Evolutionary conservation across 2,113 vertebrate genomes (phyloP), one percentile per base, ranked within the genome.

Genomic region (Coturnix japonica): DNA sequence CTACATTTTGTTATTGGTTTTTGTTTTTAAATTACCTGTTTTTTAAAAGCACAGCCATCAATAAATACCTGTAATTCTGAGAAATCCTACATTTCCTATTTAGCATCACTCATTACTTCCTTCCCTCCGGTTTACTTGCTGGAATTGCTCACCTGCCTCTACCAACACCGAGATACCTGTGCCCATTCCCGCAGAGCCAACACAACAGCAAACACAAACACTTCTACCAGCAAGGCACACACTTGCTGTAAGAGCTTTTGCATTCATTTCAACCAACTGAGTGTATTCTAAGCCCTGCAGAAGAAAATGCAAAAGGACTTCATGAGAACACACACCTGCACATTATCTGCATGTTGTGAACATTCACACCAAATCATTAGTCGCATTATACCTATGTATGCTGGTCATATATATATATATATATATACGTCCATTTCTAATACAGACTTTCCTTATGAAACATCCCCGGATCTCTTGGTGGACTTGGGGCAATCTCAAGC

Each of bases 321-420:
- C 65, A 71, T 33, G 63, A 66, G 85, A 26, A 30, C 43, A 4
- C 1, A 1, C 12, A 6, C 30, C 8, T 0, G 5, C 11, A 51
- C 25, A n/a, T 5, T 5, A 80, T 2, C 69, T 19, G n/a, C 60
- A 75, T 22, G 13, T 23, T 67, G 26, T 30, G 30, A n/a, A 35
- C 57, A n/a, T 0, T 0, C 14, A 59, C 61, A 31, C 61, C 28
- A 33, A 81, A 57, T 35, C 60, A 54, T 61, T 43, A 53, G 51
- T 51, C 64, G n/a, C 21, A 8, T 41, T 67, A 63, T 43, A 84
- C 61, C 80, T 57, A 64, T 43, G 9, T 3, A 30, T 3, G 37
- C 0, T 15, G 53, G 26, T 79, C 59, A 81, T 11, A n/a, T n/a
- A n/a, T n/a, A n/a, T n/a, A n/a, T n/a, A n/a, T n/a, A n/a, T n/a